Evolutionary conservation across 2,888 invertebrate genomes (phyloP), one percentile per base, ranked within the genome.

Genomic region (Pristionchus arcanus): DNA sequence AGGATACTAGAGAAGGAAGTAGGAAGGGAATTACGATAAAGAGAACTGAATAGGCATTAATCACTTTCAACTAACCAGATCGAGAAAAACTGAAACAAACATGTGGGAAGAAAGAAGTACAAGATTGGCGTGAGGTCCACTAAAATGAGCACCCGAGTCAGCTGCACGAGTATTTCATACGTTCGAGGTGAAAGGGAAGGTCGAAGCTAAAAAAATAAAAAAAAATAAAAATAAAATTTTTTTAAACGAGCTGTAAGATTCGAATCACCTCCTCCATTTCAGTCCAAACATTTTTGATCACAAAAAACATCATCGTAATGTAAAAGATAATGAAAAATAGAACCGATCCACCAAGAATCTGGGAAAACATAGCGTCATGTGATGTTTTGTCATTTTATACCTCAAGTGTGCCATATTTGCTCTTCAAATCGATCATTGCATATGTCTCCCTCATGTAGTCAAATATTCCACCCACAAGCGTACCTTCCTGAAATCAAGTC

Each of bases 391-490:
- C n/a, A n/a, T n/a, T n/a, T n/a, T 13, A 21, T 11, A 66, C 81
- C 81, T 81, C 81, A 1, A 81, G 49, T 11, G 81, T 81, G 28
- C 81, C 81, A 4, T n/a, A 81, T 16, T 81, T 42, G 53, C 81
- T 81, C 16, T 81, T 81, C 31, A 81, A 81, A 81, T 49, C 21
- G 15, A 49, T 81, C n/a, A 81, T 49, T 11, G 25, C 81, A n/a
- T 81, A 81, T 0, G 31, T 28, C 1, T 28, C 28, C 34, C 49
- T 49, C 16, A 81, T 15, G 16, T 34, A 34, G 37, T 31, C 71
- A 4, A 74, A 74, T 0, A 37, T 74, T 0, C 21, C 71, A 37
- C 34, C 34, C 3, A 21, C 34, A 16, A 34, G 34, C 3, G 71
- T 4, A 0, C 13, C 0, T 19, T 74, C 71, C 31, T 34, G 34